phyloP scores from a whole-genome alignment of 2,113 vertebrate genomes.

The Petrocephalus zakoni region DNA sequence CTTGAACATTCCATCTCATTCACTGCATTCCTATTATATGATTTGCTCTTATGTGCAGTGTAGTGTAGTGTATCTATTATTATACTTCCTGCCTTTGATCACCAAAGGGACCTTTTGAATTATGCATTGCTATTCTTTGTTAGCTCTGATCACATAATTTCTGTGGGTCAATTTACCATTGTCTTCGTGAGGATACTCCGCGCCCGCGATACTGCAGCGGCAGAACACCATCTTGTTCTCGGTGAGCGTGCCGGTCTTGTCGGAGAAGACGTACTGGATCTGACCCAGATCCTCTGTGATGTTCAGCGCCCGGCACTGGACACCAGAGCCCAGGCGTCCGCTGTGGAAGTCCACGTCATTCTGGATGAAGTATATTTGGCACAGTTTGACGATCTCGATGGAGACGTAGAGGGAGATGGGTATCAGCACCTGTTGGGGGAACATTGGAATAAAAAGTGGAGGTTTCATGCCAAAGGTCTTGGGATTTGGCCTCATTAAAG shows the following conservation, averaged over 20 bases:
- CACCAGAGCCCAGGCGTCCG: slow-evolving; percentile 66
- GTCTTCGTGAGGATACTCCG: slow-evolving; percentile 83
- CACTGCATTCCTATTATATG: not conserved
- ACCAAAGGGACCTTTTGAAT: not conserved
- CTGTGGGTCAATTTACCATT: slow-evolving; percentile 69
- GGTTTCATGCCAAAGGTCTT: not conserved
- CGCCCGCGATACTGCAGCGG: slow-evolving; percentile 84
- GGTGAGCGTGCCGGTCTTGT: slow-evolving; percentile 94
- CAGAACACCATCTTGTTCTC: slow-evolving; percentile 97
- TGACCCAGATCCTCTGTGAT: slow-evolving; percentile 91
- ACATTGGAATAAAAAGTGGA: not conserved
- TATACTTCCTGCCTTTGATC: not conserved
- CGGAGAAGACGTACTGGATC: slow-evolving; percentile 89
- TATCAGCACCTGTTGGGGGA: slow-evolving; percentile 78
- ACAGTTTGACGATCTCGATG: slow-evolving; percentile 92
- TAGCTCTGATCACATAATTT: not conserved
- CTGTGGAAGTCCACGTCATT: slow-evolving; percentile 83
- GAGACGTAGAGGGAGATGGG: slow-evolving; percentile 93
- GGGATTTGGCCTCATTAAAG: not conserved
- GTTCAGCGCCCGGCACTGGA: slow-evolving; percentile 86
- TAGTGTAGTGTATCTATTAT: not conserved
- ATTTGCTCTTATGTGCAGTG: not conserved
- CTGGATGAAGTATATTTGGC: slow-evolving; percentile 88
- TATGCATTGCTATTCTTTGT: not conserved
- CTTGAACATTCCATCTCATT: not conserved